Evolutionary conservation across 2,888 invertebrate species (phyloP), one percentile per base, ranked within the genome.

Genomic region (Sarcophaga caerulescens): DNA sequence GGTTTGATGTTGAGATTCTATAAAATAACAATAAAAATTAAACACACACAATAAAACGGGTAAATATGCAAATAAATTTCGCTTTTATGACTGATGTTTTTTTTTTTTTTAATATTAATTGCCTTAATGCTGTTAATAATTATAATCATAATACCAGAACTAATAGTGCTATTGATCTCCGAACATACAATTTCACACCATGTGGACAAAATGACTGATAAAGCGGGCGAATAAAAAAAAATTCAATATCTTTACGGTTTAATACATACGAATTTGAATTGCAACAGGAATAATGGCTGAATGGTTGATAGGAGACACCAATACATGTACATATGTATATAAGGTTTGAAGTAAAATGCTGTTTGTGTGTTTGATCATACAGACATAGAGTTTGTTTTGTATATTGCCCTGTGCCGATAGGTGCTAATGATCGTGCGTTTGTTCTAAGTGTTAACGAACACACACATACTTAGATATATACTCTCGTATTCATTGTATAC

Each of bases 31-130:
- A 35, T 25, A 45, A 66, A 66, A 45, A 73, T 12, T n/a, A n/a
- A 80, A 73, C 35, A 80, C 23, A 35, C 35, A 6, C 8, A 21
- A 65, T 71, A 19, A 65, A 23, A 66, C 59, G 19, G n/a, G 10
- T 3, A 14, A 66, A 66, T 66, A 73, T 80, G 80, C 25, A 60
- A 80, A 80, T 73, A 65, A 44, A 73, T 19, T 70, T 35, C 21
- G 10, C 45, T 66, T 80, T 80, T 73, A 60, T 17, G 65, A 59
- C 60, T 60, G 1, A 0, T 23, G 12, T 59, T 65, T 59, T 10
- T 19, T 69, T 35, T 35, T 35, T 10, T 35, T 8, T 35, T 47
- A 45, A 14, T 44, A 57, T 47, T 79, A 52, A 4, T 10, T 14
- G 45, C 25, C 12, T 44, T 57, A 71, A 71, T 57, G 19, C 23